Conservation (phyloP, 2,113 vertebrate species). For the Chloroceryle aenea region DNA sequence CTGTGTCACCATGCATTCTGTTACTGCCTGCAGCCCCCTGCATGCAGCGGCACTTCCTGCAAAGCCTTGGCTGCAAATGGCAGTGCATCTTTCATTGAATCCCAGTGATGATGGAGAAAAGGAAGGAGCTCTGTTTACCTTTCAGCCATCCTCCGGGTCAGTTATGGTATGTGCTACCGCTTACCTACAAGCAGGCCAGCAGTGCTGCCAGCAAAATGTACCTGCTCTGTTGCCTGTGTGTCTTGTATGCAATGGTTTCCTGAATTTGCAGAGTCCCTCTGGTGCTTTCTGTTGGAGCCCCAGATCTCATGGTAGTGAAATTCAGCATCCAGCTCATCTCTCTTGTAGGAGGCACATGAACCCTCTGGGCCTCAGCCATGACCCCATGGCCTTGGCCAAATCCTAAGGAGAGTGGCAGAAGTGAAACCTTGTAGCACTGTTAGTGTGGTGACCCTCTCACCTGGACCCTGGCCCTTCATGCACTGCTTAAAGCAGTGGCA, state of each 20-base stretch:
- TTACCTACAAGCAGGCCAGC: background rate
- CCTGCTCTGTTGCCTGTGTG: background rate
- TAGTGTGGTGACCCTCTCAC: accelerated
- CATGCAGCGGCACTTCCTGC: background rate
- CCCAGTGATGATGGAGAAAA: background rate
- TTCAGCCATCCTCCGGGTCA: background rate
- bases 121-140: background rate
- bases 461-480: background rate
- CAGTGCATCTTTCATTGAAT: background rate
- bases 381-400: accelerated
- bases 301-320: background rate
- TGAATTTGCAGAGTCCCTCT: background rate
- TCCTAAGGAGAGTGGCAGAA: background rate
- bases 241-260: background rate
- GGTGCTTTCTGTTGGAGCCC: background rate
- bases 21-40: background rate
- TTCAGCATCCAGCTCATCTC: background rate
- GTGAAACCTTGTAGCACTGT: accelerated
- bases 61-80: background rate
- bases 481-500: background rate
- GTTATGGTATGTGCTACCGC: background rate
- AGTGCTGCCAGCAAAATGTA: background rate
- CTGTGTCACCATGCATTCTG: background rate
- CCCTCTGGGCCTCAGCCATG: background rate
- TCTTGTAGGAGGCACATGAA: background rate